These are phyloP conservation scores for Vidua macroura DNA, from an alignment of 2,113 vertebrate species.

Conservation along the genomic window DNA sequence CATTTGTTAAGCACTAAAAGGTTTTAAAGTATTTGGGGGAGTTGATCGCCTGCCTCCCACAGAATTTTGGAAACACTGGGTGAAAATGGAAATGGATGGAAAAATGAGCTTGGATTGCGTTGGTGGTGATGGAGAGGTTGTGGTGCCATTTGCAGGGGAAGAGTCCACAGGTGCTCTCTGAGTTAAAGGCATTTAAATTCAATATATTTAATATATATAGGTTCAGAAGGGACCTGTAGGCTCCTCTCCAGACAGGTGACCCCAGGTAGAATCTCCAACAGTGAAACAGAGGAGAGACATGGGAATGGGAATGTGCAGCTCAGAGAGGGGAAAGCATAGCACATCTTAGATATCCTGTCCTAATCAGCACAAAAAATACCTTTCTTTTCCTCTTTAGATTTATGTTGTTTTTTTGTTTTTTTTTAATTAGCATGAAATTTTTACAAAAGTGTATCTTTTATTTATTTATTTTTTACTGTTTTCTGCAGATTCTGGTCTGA, in stretches of 20 bases:
- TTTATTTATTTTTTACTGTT: slow-evolving; percentile 82
- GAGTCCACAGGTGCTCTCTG: neutral
- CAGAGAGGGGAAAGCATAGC: neutral
- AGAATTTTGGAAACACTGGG: neutral
- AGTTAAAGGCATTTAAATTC: neutral
- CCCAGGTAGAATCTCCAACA: neutral
- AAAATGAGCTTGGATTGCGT: neutral
- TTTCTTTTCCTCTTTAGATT: slow-evolving; percentile 66
- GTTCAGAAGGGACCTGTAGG: neutral
- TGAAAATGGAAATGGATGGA: neutral
- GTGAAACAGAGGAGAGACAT: fast-evolving
- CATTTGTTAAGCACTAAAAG: neutral
- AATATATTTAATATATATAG: neutral
- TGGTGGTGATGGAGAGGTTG: neutral
- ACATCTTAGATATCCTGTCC: neutral
- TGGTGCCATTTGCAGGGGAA: neutral
- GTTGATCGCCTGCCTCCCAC: neutral
- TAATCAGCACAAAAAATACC: neutral
- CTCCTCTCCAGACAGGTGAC: neutral
- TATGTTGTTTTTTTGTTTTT: slow-evolving; percentile 58
- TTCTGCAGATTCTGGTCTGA: slow-evolving; percentile 96
- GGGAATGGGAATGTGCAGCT: neutral
- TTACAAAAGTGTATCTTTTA: slow-evolving; percentile 66
- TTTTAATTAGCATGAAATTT: slow-evolving; percentile 57
- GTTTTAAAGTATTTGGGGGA: neutral